phyloP scores from a whole-genome alignment of 2,113 vertebrate species.

The Lepisosteus oculatus region DNA sequence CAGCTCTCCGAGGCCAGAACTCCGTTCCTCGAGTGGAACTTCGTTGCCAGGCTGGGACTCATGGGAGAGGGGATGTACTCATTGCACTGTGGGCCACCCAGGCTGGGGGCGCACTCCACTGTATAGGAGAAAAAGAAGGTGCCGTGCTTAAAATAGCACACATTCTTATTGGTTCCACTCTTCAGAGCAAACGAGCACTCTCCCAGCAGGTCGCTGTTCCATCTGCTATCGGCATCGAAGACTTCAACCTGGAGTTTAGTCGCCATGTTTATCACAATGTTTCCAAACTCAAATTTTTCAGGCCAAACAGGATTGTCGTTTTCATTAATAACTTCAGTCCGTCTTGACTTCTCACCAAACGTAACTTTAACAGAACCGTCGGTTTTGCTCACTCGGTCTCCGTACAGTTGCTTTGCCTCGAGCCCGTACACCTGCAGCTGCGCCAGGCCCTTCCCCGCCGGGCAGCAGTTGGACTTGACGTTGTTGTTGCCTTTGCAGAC shows the following conservation, averaged over 20 bases:
- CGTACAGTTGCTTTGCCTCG: conserved; percentile 43
- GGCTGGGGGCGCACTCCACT: conserved; percentile 48
- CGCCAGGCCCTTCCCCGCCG: conserved; percentile 54
- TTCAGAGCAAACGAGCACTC: conserved; percentile 29
- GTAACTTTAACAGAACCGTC: conserved; percentile 57
- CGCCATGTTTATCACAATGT: conserved; percentile 26
- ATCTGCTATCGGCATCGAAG: conserved; percentile 54
- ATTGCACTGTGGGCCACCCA: conserved; percentile 49
- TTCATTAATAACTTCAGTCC: conserved; percentile 32
- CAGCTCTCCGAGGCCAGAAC: conserved; percentile 23
- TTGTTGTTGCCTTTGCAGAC: conserved; percentile 40
- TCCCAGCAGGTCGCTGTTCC: conserved; percentile 57
- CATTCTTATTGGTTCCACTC: neutral
- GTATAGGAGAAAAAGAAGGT: conserved; percentile 49
- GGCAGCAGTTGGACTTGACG: conserved; percentile 60
- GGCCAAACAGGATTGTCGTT: conserved; percentile 57
- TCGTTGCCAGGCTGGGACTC: conserved; percentile 25
- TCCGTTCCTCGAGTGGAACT: conserved; percentile 47
- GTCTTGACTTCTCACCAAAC: conserved; percentile 21
- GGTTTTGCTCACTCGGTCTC: conserved; percentile 4
- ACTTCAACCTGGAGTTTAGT: conserved; percentile 45
- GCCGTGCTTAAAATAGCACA: conserved; percentile 50
- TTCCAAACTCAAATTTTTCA: conserved; percentile 44
- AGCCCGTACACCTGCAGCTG: conserved; percentile 47
- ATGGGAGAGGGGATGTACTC: conserved; percentile 51